Evolutionary conservation across 2,797 vertebrate species (phyloP), one percentile per base, ranked within the genome.

Genomic region (Lophotriccus pileatus): DNA sequence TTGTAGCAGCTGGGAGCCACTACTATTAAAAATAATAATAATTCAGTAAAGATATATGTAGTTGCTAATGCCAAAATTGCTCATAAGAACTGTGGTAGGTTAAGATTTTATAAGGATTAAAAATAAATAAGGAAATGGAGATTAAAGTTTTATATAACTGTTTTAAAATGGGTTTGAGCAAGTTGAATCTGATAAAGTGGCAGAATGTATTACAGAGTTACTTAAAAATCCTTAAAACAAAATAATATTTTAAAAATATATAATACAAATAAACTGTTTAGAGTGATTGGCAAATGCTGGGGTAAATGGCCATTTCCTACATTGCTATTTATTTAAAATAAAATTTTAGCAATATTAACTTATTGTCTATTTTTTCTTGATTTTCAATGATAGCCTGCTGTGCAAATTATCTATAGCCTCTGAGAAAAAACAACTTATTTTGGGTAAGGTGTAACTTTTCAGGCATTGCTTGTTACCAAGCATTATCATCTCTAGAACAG

Each of bases 291-390:
- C 12, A 94, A 96, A 70, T 84, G 3, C 32, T 91, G 68, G 5
- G n/a, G 37, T 84, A 58, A 34, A 58, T 37, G 44, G 7, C 3
- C 16, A 19, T 73, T 73, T 87, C 9, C 44, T 69, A 44, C 89
- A 78, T 6, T 67, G 39, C 21, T 93, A 32, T 77, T 89, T 89
- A 64, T 91, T 44, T 19, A 94, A 89, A 97, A 86, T 30, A 70
- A 0, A 10, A 85, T 91, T 93, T 77, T 39, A 72, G 56, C 70
- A 22, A 66, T 92, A 89, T 74, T 53, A 46, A 77, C 82, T 93
- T 91, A 81, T 59, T 95, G 30, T 34, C 18, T 28, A 66, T 74
- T 94, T 90, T 95, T 90, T 53, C 69, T 88, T 92, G 68, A 69
- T 73, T 69, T 4, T 23, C 36, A 81, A 39, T 44, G 6, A 63